Base-by-base conservation (phyloP, 2,113 vertebrate species). In the Holacanthus passer region DNA sequence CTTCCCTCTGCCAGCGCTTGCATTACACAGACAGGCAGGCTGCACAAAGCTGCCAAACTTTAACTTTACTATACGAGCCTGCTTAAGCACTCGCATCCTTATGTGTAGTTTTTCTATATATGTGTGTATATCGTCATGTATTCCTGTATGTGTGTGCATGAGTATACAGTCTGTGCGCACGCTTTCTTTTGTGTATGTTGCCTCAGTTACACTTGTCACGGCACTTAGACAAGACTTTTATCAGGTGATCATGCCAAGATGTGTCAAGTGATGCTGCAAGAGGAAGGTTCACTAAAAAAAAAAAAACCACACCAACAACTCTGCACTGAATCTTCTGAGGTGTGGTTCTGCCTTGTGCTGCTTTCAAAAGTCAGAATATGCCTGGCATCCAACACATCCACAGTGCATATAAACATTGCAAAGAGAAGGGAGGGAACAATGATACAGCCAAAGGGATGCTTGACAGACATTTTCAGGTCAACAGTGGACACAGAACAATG, bases 41-140 rank as follows among this genome's bases (percentile, higher is more conserved):
- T 72, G 67, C 81, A 76, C n/a, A 53, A 64, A 78, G 79, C 81
- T 85, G 89, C 77, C 81, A 91, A 87, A 91, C 77, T 86, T 62
- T 59, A 14, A n/a, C 39, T 63, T 77, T 80, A 70, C 84, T 86
- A 32, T 45, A 69, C 77, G 80, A 71, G 45, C 69, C 70, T 60
- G 80, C 65, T 69, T 66, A 73, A 73, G 68, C 71, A 58, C 68
- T 71, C 62, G 41, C 27, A 55, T 78, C 81, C 27, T 58, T 66
- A 24, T 85, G 52, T 78, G 9, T 80, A 39, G n/a, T 78, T 24
- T 56, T n/a, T 32, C 5, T 58, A 4, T 45, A 10, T 50, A 17
- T 58, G 2, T 73, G 20, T 83, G 32, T 45, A 67, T 31, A 39
- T 79, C 17, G 66, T 48, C n/a, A 41, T 82, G 58, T 73, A 45